Base-by-base conservation (phyloP, 2,113 vertebrate genomes). In the Syngnathus typhle region DNA sequence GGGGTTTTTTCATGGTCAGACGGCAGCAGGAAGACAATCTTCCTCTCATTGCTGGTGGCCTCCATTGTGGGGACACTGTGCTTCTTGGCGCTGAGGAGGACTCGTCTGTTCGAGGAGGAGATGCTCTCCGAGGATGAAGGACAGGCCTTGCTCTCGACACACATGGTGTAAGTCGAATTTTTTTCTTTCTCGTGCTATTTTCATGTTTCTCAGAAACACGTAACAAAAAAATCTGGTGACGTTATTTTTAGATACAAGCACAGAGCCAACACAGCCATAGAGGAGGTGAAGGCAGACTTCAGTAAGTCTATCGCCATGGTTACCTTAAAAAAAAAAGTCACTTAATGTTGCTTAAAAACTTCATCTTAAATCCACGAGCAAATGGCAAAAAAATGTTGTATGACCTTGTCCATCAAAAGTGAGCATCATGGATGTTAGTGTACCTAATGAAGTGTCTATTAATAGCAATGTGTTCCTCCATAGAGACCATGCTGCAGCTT, bases 61-160 rank as follows among this genome's bases (percentile, higher is more conserved):
- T 98, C 96, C 68, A 78, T 93, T 8, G 87, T 96, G 71, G 97
- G 97, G 60, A 95, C 96, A 0, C 91, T 99, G 72, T 90, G 94
- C 65, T 97, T 99, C 85, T 93, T 99, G 80, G 89, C 93, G 77
- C 82, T 99, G 87, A 92, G 93, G 70, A 94, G 90, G 65, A 78
- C 68, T 9, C 72, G 23, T 74, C 81, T 89, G 39, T 83, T 87
- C 23, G 91, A 92, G 62, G 91, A 91, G 46, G 91, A 92, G 13
- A 58, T 58, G 55, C 55, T 58, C 27, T 85, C 88, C n/a, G 91
- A 92, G 60, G 91, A 91, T 43, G 91, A 92, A 68, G 87, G 86
- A n/a, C 89, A 80, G 72, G 72, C 84, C 10, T 77, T 93, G 69
- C 83, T 93, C 68, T 87, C 90, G 0, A 18, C 84, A 1, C 77